These are phyloP conservation scores for Trematomus bernacchii DNA, from an alignment of 2,797 vertebrate species.

Conservation along the genomic window DNA sequence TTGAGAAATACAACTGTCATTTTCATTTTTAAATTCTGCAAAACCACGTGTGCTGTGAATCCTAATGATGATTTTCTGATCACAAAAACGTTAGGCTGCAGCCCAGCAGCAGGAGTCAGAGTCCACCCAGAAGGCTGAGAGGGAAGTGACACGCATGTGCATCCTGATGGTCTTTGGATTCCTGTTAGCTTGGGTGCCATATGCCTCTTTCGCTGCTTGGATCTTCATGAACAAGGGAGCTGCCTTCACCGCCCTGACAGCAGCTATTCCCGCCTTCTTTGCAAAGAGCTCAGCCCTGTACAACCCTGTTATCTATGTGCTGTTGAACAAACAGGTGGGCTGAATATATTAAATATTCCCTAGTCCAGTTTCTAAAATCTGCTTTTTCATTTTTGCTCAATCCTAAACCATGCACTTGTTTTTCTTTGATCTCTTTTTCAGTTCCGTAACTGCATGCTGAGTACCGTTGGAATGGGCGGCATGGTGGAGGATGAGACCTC, in stretches of 20 bases:
- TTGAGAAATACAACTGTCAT: no score
- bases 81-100: constrained; percentile 75
- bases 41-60: not conserved
- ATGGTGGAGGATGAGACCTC: constrained; percentile 87
- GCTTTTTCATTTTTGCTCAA: no score
- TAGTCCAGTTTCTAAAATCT: no score
- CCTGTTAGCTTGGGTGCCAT: constrained; percentile 86
- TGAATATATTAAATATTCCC: no score
- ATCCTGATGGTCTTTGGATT: constrained; percentile 88
- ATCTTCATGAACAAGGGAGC: constrained; percentile 12
- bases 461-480: constrained; percentile 86
- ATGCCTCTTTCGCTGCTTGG: constrained; percentile 64
- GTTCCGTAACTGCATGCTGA: constrained; percentile 89
- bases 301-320: constrained; percentile 81
- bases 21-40: no score
- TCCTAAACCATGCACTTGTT: no score
- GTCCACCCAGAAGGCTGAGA: no score
- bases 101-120: constrained; percentile 88
- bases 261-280: constrained; percentile 17
- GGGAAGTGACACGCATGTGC: constrained; percentile 89
- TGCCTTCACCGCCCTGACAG: not conserved
- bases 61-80: not conserved
- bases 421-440: constrained; percentile 46
- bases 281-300: constrained; percentile 87
- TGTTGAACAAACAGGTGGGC: constrained; percentile 86